Percentiles rank a stretch among this genome's conserved stretches.
Evolutionary conservation across 2,113 vertebrate species (phyloP).

Genomic region (Grammomys surdaster): DNA sequence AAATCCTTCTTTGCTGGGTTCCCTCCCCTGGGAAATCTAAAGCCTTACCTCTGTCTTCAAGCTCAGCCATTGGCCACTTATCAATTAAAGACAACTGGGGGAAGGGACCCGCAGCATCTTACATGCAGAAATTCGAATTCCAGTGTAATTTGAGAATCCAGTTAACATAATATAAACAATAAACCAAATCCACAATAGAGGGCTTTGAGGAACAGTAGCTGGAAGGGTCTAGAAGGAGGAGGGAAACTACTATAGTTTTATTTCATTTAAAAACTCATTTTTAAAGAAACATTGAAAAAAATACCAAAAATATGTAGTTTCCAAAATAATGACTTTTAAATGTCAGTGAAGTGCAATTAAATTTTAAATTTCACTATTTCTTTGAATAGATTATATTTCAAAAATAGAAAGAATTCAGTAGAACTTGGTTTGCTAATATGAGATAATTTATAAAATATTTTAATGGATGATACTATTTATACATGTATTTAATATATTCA

Average conservation of each 20-base stretch:
- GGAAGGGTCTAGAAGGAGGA: background rate
- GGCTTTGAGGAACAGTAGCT: background rate
- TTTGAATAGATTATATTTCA: slow-evolving; percentile 19
- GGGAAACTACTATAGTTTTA: background rate
- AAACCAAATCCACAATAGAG: no score
- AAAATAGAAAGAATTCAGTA: slow-evolving; percentile 12
- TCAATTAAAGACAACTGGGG: no score
- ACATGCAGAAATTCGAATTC: no score
- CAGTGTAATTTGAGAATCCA: no score
- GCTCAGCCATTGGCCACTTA: no score
- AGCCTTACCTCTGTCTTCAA: no score
- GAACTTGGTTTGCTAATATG: background rate
- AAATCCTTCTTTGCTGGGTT: no score
- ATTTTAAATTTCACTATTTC: background rate
- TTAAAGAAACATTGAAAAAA: background rate
- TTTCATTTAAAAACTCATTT: background rate
- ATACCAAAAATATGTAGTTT: background rate
- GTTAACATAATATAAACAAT: no score
- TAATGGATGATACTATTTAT: slow-evolving; percentile 8
- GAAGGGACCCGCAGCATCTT: no score
- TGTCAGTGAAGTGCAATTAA: background rate
- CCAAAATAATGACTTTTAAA: background rate
- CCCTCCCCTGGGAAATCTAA: no score
- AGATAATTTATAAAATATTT: slow-evolving; percentile 40
- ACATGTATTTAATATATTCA: background rate